Evolutionary conservation across 1,140 invertebrate species (phyloP).

Genomic region (Pararge aegeria): DNA sequence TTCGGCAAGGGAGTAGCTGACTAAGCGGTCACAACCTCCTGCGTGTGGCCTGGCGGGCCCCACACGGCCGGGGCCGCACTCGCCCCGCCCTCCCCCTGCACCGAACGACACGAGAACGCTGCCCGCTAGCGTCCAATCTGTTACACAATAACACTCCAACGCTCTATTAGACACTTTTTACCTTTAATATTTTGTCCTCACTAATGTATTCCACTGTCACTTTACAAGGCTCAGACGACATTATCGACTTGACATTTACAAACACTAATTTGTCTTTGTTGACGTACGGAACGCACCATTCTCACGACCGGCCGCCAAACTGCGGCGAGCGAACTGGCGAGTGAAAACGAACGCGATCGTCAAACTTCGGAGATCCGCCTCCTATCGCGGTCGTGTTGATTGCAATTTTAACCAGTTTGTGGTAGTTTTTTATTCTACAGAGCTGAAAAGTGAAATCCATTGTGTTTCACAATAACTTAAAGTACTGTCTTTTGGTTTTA

Average conservation of each 20-base stretch:
- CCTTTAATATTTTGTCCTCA: slow-evolving; percentile 73
- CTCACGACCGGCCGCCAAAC: slow-evolving; percentile 75
- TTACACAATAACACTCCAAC: slow-evolving; percentile 71
- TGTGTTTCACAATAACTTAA: slow-evolving; percentile 1
- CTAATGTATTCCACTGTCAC: slow-evolving; percentile 74
- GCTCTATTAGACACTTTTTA: slow-evolving; percentile 58
- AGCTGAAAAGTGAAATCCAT: slow-evolving; percentile 3
- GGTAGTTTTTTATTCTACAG: slow-evolving; percentile 4
- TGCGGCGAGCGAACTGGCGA: slow-evolving; percentile 70
- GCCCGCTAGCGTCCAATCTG: slow-evolving; percentile 72
- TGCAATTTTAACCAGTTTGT: slow-evolving; percentile 26
- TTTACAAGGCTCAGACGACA: slow-evolving; percentile 77
- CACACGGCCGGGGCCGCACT: slow-evolving; percentile 73
- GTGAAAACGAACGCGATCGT: slow-evolving; percentile 53
- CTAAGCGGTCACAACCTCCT: slow-evolving; percentile 76
- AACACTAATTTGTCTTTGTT: slow-evolving; percentile 69
- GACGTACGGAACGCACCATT: slow-evolving; percentile 66
- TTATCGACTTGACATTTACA: slow-evolving; percentile 70
- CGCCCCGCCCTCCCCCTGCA: slow-evolving; percentile 77
- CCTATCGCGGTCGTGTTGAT: slow-evolving; percentile 65
- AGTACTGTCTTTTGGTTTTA: neutral
- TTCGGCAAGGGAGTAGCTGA: slow-evolving; percentile 73
- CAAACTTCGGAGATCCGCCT: slow-evolving; percentile 73
- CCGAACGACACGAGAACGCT: slow-evolving; percentile 68
- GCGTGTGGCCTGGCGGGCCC: slow-evolving; percentile 74